Evolutionary conservation across 1,140 invertebrate genomes (phyloP).

Genomic region (Atta cephalotes): DNA sequence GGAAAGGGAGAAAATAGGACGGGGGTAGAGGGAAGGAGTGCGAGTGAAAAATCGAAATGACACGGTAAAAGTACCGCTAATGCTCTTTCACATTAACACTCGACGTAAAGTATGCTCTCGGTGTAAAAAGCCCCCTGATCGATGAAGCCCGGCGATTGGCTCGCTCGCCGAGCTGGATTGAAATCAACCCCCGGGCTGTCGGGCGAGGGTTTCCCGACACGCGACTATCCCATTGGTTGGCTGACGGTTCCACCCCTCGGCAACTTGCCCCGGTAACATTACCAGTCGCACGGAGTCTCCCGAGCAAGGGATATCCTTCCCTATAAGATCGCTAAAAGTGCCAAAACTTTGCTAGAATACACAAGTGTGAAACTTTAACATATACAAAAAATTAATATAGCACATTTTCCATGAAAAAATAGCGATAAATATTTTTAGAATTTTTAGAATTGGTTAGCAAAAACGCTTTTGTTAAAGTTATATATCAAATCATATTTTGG

Average conservation of each 20-base stretch:
- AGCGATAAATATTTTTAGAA: background rate
- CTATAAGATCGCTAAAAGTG: constrained; percentile 18
- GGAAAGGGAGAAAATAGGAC: background rate
- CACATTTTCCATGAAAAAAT: background rate
- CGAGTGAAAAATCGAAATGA: constrained; percentile 79
- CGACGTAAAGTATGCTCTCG: constrained; percentile 82
- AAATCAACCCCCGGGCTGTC: constrained; percentile 68
- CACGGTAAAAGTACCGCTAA: constrained; percentile 84
- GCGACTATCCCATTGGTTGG: constrained; percentile 64
- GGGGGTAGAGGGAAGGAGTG: constrained; percentile 46
- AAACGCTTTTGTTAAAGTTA: background rate
- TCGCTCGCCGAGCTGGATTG: constrained; percentile 67
- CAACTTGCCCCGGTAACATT: constrained; percentile 64
- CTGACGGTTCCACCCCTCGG: constrained; percentile 76
- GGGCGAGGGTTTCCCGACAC: constrained; percentile 67
- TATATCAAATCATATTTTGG: background rate
- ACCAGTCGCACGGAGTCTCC: constrained; percentile 38
- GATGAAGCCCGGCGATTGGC: constrained; percentile 82
- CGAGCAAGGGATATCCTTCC: constrained; percentile 28
- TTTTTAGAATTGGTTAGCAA: background rate
- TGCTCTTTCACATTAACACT: constrained; percentile 85
- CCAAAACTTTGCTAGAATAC: background rate
- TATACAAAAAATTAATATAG: background rate
- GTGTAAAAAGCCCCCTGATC: constrained; percentile 80
- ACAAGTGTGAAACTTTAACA: constrained; percentile 27